A percentile compares a stretch with the other conserved stretches of the same genome.
Evolutionary conservation across 2,797 vertebrate species (phyloP).

Genomic region (Hylomyscus alleni): DNA sequence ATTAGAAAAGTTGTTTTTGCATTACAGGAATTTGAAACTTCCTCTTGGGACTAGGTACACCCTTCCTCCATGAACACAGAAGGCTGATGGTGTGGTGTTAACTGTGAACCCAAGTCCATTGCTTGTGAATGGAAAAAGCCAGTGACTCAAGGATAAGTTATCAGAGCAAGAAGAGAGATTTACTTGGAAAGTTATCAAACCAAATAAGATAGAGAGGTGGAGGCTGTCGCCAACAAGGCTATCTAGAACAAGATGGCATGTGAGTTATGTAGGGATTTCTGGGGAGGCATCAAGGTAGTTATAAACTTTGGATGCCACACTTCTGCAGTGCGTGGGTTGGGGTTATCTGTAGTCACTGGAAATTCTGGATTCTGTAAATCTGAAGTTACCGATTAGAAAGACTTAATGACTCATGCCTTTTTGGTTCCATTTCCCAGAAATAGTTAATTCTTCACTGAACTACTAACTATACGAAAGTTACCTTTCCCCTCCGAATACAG

Average conservation of each 20-base stretch:
- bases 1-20: conserved; percentile 17
- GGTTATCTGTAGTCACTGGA: not conserved
- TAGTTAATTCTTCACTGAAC: not conserved
- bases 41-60: not conserved
- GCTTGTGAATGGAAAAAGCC: not conserved
- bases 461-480: not conserved
- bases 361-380: conserved; percentile 26
- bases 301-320: not conserved
- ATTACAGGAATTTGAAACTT: conserved; percentile 59
- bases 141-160: not conserved
- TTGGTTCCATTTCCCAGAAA: not conserved
- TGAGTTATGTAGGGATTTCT: not conserved
- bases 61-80: not conserved
- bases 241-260: not conserved
- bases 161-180: not conserved
- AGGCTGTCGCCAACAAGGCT: no score
- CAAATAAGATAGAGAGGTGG: not conserved
- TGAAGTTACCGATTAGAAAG: conserved; percentile 20
- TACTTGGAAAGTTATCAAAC: not conserved
- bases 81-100: not conserved
- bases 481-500: no score
- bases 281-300: not conserved
- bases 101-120: not conserved
- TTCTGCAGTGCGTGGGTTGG: not conserved
- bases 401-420: not conserved